Evolutionary conservation across 1,140 invertebrate genomes (phyloP).

Genomic region (Drosophila bocki): DNA sequence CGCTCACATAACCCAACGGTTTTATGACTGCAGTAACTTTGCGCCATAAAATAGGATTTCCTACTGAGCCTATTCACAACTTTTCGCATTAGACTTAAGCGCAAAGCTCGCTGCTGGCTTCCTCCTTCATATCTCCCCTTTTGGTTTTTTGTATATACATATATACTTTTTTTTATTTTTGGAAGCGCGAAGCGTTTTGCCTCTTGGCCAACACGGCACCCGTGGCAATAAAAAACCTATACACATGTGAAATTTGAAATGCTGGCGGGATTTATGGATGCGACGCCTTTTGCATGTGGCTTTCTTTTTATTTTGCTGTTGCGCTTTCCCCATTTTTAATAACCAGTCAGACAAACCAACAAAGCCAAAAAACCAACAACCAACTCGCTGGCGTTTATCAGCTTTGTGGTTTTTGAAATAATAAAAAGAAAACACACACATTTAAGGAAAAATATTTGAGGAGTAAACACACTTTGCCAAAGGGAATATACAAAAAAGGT

Average conservation of each 20-base stretch:
- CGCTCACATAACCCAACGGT: conserved; percentile 60
- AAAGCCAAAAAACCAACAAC: conserved; percentile 55
- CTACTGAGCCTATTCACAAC: conserved; percentile 83
- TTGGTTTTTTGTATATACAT: conserved; percentile 2
- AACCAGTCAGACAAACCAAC: conserved; percentile 72
- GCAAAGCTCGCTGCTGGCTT: conserved; percentile 71
- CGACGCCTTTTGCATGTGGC: conserved; percentile 46
- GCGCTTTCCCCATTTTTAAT: conserved; percentile 67
- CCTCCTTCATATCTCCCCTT: conserved; percentile 21
- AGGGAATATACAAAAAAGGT: not conserved
- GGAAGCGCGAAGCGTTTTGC: conserved; percentile 58
- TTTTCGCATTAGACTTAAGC: conserved; percentile 84
- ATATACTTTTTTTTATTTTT: conserved; percentile 17
- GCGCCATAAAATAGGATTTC: conserved; percentile 83
- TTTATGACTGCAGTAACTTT: conserved; percentile 84
- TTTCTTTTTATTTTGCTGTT: conserved; percentile 33
- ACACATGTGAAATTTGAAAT: conserved; percentile 82
- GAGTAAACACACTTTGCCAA: conserved; percentile 30
- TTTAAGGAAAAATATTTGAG: conserved; percentile 51
- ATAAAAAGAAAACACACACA: conserved; percentile 37
- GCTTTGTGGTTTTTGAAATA: conserved; percentile 51
- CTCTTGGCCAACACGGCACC: conserved; percentile 41
- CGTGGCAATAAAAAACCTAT: conserved; percentile 77
- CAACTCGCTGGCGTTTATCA: conserved; percentile 54
- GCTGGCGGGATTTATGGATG: conserved; percentile 74